These are phyloP conservation scores for Dryoscopus gambensis DNA, from an alignment of 2,113 vertebrate species.

Conservation along the genomic window DNA sequence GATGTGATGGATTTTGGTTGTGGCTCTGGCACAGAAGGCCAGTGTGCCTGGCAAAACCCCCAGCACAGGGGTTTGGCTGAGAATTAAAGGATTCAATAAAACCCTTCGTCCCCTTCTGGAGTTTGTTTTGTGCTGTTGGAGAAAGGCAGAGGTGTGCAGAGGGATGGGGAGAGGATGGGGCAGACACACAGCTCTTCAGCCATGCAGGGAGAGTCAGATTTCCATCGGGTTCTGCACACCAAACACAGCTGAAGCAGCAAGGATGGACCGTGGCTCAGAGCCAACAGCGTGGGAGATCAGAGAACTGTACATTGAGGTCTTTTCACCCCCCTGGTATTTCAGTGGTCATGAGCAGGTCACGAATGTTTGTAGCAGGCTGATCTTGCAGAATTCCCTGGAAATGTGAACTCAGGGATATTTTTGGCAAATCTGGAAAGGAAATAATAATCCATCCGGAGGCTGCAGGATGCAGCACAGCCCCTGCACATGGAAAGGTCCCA, in stretches of 20 bases:
- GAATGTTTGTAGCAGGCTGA: background rate
- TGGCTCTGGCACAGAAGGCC: background rate
- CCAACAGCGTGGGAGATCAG: background rate
- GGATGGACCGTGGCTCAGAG: background rate
- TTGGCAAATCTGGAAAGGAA: constrained; percentile 13
- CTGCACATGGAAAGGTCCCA: background rate
- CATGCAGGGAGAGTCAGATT: background rate
- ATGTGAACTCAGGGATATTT: background rate
- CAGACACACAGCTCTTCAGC: background rate
- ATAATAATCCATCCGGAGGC: background rate
- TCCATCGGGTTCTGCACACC: background rate
- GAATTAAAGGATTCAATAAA: background rate
- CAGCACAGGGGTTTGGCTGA: background rate
- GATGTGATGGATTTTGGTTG: background rate
- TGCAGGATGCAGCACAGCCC: background rate
- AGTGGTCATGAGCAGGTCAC: background rate
- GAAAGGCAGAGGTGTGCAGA: background rate
- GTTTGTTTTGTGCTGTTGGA: background rate
- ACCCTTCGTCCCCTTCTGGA: background rate
- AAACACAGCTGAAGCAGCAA: background rate
- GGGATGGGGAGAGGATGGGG: background rate
- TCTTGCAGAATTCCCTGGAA: constrained; percentile 18
- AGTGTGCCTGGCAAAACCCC: background rate
- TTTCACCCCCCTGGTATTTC: background rate
- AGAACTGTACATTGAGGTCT: background rate